A percentile compares a stretch with the other conserved stretches of the same genome.
These are phyloP conservation scores for Eulemur rufifrons DNA, from an alignment of 2,113 vertebrate species.

Conservation along the genomic window DNA sequence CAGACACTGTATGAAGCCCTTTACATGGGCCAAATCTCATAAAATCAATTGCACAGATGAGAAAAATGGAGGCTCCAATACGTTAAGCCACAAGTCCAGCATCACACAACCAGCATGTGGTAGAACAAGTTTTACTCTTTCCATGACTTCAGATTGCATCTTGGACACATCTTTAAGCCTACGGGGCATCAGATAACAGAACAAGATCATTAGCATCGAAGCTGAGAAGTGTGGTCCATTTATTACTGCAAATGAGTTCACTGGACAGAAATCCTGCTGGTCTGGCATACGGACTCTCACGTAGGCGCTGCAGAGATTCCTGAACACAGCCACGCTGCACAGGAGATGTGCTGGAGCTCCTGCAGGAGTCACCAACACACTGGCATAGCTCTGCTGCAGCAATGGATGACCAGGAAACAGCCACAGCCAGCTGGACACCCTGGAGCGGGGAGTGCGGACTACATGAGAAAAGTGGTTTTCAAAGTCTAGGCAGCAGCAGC, in stretches of 20 bases:
- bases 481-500: too few species aligned
- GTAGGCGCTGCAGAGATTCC: not conserved
- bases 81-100: not conserved
- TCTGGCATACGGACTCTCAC: not conserved
- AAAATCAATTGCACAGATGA: slow-evolving; percentile 12
- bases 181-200: not conserved
- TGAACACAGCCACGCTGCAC: not conserved
- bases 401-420: not conserved
- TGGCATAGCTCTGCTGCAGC: not conserved
- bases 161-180: not conserved
- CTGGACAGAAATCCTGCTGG: not conserved
- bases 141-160: not conserved
- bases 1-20: not conserved
- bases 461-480: too few species aligned
- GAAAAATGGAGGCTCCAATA: not conserved
- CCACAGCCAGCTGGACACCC: not conserved
- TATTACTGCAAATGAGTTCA: not conserved
- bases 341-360: rapidly evolving
- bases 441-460: rapidly evolving
- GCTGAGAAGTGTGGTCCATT: not conserved
- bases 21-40: not conserved
- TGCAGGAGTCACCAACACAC: not conserved
- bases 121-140: not conserved
- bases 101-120: not conserved
- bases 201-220: not conserved